These are phyloP conservation scores for Torymus auratus DNA, from an alignment of 2,888 invertebrate genomes.

Conservation along the genomic window DNA sequence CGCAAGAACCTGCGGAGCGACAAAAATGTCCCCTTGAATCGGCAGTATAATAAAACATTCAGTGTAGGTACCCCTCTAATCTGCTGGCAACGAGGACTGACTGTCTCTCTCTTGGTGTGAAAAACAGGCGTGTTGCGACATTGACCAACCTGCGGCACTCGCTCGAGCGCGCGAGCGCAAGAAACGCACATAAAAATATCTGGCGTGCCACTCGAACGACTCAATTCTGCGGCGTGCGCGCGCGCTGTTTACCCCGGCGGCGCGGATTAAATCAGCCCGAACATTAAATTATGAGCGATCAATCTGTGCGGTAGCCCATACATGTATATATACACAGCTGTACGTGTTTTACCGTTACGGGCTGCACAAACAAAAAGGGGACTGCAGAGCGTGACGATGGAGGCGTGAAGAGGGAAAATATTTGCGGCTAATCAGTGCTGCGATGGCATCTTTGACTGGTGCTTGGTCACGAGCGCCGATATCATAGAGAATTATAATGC, in stretches of 20 bases:
- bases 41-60: slow-evolving; percentile 24
- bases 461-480: slow-evolving; percentile 6
- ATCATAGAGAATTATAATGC: too few species aligned
- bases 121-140: slow-evolving; percentile 41
- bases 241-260: neutral
- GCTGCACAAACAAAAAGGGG: neutral
- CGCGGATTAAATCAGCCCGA: slow-evolving; percentile 27
- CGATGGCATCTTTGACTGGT: neutral
- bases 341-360: neutral
- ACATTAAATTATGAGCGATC: slow-evolving; percentile 20
- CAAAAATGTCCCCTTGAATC: slow-evolving; percentile 22
- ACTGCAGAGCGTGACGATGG: slow-evolving; percentile 13
- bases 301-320: neutral
- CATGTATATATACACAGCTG: too few species aligned
- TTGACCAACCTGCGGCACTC: slow-evolving; percentile 12
- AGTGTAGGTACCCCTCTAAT: slow-evolving; percentile 1
- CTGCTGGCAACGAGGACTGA: too few species aligned
- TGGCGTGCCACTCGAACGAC: slow-evolving; percentile 21
- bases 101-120: neutral
- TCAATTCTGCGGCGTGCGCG: neutral
- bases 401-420: neutral
- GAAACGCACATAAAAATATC: slow-evolving; percentile 29
- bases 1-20: neutral
- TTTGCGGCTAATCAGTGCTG: neutral
- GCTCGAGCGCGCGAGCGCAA: neutral